Base-by-base conservation (phyloP, 1,140 invertebrate genomes). In the Tachypleus tridentatus region DNA sequence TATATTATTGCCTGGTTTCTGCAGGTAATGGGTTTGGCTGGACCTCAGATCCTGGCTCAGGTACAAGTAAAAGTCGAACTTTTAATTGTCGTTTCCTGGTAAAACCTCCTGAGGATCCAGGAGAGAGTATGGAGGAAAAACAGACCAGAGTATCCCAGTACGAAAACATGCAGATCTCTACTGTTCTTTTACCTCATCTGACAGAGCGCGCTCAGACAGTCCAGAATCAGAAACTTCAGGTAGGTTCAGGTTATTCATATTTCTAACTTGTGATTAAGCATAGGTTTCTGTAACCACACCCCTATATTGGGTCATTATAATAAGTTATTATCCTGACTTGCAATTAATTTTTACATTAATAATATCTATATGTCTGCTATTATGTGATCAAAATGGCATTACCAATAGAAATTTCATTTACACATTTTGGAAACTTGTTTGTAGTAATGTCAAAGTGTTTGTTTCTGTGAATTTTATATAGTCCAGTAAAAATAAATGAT, bases 61-160 rank as follows among this genome's bases (percentile, higher is more conserved):
- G 67, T 71, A 54, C 54, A 53, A 76, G 81, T 81, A 77, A 76
- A 70, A 85, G 84, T 72, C 83, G 86, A 72, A 85, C 83, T 60
- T 88, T 92, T 74, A 86, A 82, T 76, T 89, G 87, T 76, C 85
- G 90, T 70, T 85, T 95, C 76, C 82, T 93, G 74, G 82, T 93
- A 73, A 92, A 93, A 80, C 86, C 87, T 74, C 82, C 84, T 57
- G 83, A 87, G 79, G 84, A 84, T 75, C 81, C 82, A 72, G 69
- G 66, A 5, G 83, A 85, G 77, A 83, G 82, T 74, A 83, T 87
- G 77, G 88, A 90, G 79, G 84, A 89, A 75, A 89, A 88, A 77
- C 85, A 87, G 74, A 83, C 64, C n/a, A 79, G 85, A 71, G 78
- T 86, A 67, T 82, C 82, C 67, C 82, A 84, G 73, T 88, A 89